Percentiles rank a stretch among this genome's conserved stretches.
These are phyloP conservation scores for Camelus dromedarius DNA, from an alignment of 2,113 vertebrate species.

Conservation along the genomic window DNA sequence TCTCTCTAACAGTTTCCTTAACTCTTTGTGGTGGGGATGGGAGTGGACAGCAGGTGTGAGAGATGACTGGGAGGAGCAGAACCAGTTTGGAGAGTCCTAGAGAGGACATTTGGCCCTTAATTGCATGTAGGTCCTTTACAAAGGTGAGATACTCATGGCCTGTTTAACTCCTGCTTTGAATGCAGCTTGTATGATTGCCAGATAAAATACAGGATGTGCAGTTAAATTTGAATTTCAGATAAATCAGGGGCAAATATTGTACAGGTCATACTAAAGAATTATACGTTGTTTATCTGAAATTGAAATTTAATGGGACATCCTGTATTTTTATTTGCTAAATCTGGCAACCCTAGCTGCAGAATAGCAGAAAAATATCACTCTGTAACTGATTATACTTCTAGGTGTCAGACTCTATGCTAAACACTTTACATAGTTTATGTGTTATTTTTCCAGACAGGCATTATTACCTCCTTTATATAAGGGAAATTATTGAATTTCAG, in stretches of 20 bases:
- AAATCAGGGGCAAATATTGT: background rate
- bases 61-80: background rate
- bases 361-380: background rate
- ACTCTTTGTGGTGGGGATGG: background rate
- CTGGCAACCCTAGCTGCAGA: background rate
- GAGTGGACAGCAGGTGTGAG: background rate
- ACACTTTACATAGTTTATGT: background rate
- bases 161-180: background rate
- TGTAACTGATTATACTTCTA: background rate
- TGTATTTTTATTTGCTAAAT: slow-evolving; percentile 33
- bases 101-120: background rate
- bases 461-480: background rate
- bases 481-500: background rate
- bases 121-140: background rate
- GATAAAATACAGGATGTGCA: background rate
- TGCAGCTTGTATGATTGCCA: background rate
- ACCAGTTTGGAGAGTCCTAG: background rate
- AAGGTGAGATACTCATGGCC: background rate
- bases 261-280: background rate
- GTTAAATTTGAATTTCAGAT: slow-evolving; percentile 38
- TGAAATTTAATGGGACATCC: background rate
- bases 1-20: background rate
- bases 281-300: background rate
- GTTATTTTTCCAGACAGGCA: background rate
- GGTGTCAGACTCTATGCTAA: background rate